Percentiles rank a stretch among this genome's conserved stretches.
These are phyloP conservation scores for Ranitomeya imitator DNA, from an alignment of 2,113 vertebrate genomes.

Conservation along the genomic window DNA sequence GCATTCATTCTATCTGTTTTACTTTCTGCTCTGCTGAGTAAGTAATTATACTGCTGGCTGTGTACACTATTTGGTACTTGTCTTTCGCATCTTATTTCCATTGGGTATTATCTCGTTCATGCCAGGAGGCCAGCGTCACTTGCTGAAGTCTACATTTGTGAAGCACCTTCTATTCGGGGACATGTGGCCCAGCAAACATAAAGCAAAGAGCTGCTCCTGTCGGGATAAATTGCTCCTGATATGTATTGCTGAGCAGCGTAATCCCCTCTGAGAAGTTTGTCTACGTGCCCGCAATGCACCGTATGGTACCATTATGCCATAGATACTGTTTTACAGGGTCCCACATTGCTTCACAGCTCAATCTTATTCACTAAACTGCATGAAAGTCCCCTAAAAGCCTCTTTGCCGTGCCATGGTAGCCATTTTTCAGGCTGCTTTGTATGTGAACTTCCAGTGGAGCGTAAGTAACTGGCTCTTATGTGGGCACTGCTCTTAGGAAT, in stretches of 20 bases:
- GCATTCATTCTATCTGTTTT: background rate
- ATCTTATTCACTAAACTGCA: conserved; percentile 29
- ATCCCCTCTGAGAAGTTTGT: background rate
- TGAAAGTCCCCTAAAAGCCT: background rate
- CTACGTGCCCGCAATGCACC: background rate
- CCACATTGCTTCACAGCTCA: background rate
- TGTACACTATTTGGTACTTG: background rate
- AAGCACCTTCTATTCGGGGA: background rate
- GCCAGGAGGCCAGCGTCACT: conserved; percentile 3
- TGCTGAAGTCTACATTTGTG: background rate
- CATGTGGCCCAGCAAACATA: background rate
- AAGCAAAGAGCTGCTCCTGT: background rate
- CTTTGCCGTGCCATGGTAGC: background rate
- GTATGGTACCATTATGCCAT: background rate
- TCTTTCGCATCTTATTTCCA: conserved; percentile 23
- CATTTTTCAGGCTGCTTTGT: conserved; percentile 18
- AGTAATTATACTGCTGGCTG: conserved; percentile 25
- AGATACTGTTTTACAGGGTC: background rate
- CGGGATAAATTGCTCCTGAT: background rate
- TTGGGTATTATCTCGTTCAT: background rate
- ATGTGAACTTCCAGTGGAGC: conserved; percentile 32
- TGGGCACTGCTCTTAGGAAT: conserved; percentile 12
- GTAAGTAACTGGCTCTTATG: conserved; percentile 13
- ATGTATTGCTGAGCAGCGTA: background rate
- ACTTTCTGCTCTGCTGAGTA: conserved; percentile 17